These are phyloP conservation scores for Melanotaenia trifasciata DNA, from an alignment of 2,797 vertebrate species.

Conservation along the genomic window DNA sequence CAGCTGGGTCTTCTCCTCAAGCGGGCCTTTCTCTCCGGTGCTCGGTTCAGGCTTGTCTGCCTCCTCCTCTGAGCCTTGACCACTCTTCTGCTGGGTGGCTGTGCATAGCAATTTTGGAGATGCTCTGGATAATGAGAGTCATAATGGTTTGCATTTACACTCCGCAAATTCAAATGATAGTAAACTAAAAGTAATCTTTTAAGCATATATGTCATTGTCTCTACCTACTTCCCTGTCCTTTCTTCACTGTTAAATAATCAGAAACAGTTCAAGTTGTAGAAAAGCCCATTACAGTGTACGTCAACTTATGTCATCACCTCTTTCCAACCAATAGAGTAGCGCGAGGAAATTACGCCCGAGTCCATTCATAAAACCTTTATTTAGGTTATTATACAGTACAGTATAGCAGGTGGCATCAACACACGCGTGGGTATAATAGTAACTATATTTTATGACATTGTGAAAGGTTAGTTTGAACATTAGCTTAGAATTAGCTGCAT, in stretches of 20 bases:
- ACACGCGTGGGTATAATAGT: not conserved
- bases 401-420: fast-evolving
- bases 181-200: no score
- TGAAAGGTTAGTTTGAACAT: not conserved
- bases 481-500: not conserved
- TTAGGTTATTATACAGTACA: fast-evolving
- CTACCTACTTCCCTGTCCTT: not conserved
- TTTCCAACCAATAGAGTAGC: not conserved
- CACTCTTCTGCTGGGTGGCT: conserved; percentile 89
- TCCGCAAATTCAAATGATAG: no score
- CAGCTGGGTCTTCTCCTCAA: conserved; percentile 90
- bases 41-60: conserved; percentile 79
- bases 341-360: not conserved
- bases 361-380: not conserved
- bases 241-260: not conserved
- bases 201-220: not conserved
- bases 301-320: conserved; percentile 6
- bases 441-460: not conserved
- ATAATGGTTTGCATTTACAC: no score
- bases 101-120: conserved; percentile 88
- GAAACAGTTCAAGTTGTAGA: not conserved
- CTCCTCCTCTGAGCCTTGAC: conserved; percentile 84
- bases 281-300: not conserved
- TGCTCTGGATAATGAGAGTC: conserved; percentile 50
- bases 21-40: conserved; percentile 78